Evolutionary conservation across 1,140 invertebrate genomes (phyloP).

Genomic region (Drosophila pandora): DNA sequence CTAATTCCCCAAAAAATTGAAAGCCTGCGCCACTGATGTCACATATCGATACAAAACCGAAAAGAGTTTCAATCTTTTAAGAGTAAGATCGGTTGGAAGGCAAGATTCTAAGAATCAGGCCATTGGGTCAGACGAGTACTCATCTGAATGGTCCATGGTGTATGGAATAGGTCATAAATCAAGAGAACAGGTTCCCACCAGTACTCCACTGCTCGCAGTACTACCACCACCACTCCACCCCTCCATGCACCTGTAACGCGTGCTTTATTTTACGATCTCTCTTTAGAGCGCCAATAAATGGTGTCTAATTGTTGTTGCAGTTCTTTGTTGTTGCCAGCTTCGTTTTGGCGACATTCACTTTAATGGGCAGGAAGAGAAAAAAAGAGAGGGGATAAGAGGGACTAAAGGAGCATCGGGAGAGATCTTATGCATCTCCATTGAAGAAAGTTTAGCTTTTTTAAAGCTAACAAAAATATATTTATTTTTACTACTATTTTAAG

Average conservation of each 20-base stretch:
- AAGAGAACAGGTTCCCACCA: slow-evolving; percentile 34
- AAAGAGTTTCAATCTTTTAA: background rate
- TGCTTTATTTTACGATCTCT: slow-evolving; percentile 22
- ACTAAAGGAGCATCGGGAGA: background rate
- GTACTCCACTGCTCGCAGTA: background rate
- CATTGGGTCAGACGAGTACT: slow-evolving; percentile 34
- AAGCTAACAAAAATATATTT: background rate
- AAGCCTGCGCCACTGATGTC: slow-evolving; percentile 24
- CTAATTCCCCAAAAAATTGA: slow-evolving; percentile 4
- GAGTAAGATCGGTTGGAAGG: background rate
- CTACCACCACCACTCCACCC: background rate
- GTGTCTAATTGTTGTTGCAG: slow-evolving; percentile 36
- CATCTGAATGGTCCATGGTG: slow-evolving; percentile 3
- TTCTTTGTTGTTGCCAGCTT: slow-evolving; percentile 30
- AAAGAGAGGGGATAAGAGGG: slow-evolving; percentile 2
- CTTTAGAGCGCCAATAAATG: slow-evolving; percentile 31
- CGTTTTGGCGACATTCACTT: slow-evolving; percentile 34
- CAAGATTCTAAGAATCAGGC: slow-evolving; percentile 23
- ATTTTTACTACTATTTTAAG: background rate
- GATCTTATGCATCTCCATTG: slow-evolving; percentile 6
- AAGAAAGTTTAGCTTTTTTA: background rate
- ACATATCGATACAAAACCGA: slow-evolving; percentile 4
- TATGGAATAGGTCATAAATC: slow-evolving; percentile 29
- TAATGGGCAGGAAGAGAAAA: background rate
- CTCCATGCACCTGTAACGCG: slow-evolving; percentile 39